These are phyloP conservation scores for Polymixis lichenea DNA, from an alignment of 2,888 invertebrate genomes.

Conservation along the genomic window DNA sequence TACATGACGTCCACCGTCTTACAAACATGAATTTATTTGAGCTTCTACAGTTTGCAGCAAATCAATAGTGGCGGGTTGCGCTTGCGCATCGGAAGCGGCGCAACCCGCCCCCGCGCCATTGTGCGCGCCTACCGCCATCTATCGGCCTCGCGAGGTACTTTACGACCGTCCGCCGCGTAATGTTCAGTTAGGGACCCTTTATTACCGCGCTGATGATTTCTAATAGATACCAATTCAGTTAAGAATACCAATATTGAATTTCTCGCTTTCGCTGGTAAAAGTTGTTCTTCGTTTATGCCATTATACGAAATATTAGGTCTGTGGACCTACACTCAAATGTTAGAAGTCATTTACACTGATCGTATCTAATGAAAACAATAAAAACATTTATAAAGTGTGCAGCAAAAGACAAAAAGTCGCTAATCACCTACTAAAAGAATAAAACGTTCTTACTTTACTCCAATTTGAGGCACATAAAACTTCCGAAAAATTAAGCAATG, in stretches of 20 bases:
- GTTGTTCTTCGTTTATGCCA: constrained; percentile 38
- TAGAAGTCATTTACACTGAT: neutral
- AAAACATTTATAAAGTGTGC: neutral
- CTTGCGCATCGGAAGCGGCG: constrained; percentile 62
- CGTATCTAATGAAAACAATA: neutral
- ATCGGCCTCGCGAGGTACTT: constrained; percentile 70
- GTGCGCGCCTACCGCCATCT: constrained; percentile 77
- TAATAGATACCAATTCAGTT: constrained; percentile 76
- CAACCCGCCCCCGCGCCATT: constrained; percentile 82
- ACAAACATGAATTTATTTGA: constrained; percentile 77
- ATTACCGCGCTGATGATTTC: constrained; percentile 77
- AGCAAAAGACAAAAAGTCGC: neutral
- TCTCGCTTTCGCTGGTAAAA: constrained; percentile 56
- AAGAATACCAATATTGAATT: constrained; percentile 66
- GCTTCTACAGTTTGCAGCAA: constrained; percentile 74
- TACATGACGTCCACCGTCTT: constrained; percentile 68
- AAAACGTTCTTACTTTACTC: constrained; percentile 38
- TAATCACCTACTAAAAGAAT: constrained; percentile 29
- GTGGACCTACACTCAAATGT: neutral
- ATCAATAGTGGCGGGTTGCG: constrained; percentile 68
- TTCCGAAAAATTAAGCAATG: constrained; percentile 64
- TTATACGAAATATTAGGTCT: neutral
- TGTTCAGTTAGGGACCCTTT: constrained; percentile 72
- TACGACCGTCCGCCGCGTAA: constrained; percentile 74
- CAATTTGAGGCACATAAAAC: constrained; percentile 52